Percentiles rank a stretch among this genome's conserved stretches.
Evolutionary conservation across 2,888 invertebrate genomes (phyloP).

Genomic region (Scaptomyza tumidula): DNA sequence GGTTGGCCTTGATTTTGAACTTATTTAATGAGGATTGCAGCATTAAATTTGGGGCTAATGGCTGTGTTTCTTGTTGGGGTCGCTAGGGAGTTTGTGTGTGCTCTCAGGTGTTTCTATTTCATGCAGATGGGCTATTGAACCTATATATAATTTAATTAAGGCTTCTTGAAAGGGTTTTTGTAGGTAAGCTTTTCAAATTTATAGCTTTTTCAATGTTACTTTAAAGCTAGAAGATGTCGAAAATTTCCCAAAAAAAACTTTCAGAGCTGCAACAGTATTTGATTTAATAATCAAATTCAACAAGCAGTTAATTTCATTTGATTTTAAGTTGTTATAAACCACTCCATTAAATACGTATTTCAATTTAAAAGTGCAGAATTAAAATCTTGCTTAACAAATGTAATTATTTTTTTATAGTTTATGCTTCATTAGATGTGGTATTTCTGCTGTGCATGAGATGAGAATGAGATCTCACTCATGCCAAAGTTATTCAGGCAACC

Average conservation of each 20-base stretch:
- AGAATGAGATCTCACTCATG: constrained; percentile 50
- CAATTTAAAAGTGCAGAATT: neutral
- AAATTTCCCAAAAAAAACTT: neutral
- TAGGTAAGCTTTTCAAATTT: constrained; percentile 8
- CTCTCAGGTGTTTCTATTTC: constrained; percentile 36
- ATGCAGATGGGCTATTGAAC: constrained; percentile 24
- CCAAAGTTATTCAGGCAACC: constrained; percentile 54
- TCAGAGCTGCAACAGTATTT: neutral
- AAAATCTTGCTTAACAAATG: constrained; percentile 15
- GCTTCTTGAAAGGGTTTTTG: neutral
- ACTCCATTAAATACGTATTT: neutral
- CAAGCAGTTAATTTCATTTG: neutral
- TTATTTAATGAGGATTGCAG: constrained; percentile 58
- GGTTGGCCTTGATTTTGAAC: constrained; percentile 73
- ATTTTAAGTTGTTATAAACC: neutral
- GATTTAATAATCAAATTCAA: neutral
- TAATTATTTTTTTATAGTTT: constrained; percentile 28
- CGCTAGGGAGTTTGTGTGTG: constrained; percentile 12
- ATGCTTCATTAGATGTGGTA: constrained; percentile 31
- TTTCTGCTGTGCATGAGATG: constrained; percentile 22
- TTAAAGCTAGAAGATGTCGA: neutral
- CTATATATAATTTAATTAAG: constrained; percentile 28
- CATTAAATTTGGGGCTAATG: constrained; percentile 63
- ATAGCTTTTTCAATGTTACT: neutral
- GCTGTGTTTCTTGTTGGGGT: constrained; percentile 26